phyloP scores from a whole-genome alignment of 2,888 invertebrate genomes.

The Plebejus anna region DNA sequence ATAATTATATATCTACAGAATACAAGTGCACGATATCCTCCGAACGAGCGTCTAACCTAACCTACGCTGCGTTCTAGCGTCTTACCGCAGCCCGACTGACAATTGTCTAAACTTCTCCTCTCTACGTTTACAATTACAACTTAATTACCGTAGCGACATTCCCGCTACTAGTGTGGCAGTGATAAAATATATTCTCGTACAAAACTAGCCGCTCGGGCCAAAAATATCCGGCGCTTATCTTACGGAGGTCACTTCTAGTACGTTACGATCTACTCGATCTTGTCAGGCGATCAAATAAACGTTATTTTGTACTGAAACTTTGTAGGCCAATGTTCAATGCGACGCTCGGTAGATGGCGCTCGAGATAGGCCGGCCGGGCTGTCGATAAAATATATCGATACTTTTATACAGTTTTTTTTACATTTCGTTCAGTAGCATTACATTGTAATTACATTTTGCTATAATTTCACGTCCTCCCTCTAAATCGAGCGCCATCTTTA shows the following conservation, averaged over 20 bases:
- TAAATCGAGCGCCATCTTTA: slow-evolving; percentile 1
- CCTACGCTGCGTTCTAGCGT: neutral
- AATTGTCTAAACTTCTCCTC: neutral
- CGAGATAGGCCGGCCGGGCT: neutral
- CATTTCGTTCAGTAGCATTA: neutral
- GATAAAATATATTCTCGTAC: slow-evolving; percentile 65
- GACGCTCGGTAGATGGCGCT: slow-evolving; percentile 1
- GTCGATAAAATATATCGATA: slow-evolving; percentile 1
- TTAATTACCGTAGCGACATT: slow-evolving; percentile 32
- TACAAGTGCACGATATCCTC: slow-evolving; percentile 71
- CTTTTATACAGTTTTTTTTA: neutral
- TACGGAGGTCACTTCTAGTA: slow-evolving; percentile 6
- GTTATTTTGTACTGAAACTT: slow-evolving; percentile 60
- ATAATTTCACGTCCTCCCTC: neutral
- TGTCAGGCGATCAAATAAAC: slow-evolving; percentile 35
- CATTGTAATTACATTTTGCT: neutral
- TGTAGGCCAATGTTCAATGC: slow-evolving; percentile 48
- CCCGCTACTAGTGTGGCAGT: slow-evolving; percentile 66
- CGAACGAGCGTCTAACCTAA: slow-evolving; percentile 47
- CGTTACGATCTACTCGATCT: neutral
- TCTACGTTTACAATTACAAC: slow-evolving; percentile 12
- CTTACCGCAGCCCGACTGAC: neutral
- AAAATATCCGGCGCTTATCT: slow-evolving; percentile 42
- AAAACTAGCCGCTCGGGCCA: slow-evolving; percentile 34
- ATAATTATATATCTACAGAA: slow-evolving; percentile 80